Percentiles rank a stretch among this genome's conserved stretches.
phyloP scores from a whole-genome alignment of 2,888 invertebrate genomes.

The Acanthosepion pharaonis region DNA sequence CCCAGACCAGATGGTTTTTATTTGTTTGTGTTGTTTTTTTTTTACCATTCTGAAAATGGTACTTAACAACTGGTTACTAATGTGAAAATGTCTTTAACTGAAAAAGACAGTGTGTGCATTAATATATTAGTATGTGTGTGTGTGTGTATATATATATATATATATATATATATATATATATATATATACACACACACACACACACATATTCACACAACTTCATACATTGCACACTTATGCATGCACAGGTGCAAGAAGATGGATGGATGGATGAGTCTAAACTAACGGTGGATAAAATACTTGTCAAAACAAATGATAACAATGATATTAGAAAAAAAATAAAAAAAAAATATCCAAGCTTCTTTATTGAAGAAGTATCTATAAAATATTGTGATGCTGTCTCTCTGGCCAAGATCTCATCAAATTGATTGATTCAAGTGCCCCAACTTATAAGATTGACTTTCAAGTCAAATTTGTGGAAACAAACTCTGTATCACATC shows the following conservation, averaged over 20 bases:
- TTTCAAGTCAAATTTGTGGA: background rate
- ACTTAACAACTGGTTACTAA: background rate
- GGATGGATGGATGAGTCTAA: background rate
- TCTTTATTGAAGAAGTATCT: background rate
- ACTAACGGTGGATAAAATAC: background rate
- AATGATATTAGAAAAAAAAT: background rate
- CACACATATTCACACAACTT: background rate
- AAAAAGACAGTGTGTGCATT: background rate
- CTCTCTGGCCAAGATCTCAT: background rate
- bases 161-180: background rate
- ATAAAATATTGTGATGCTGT: background rate
- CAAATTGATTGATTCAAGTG: background rate
- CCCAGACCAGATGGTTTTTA: background rate
- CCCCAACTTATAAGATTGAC: background rate
- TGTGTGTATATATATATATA: background rate
- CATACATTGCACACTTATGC: background rate
- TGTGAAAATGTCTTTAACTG: background rate
- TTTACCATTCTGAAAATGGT: background rate
- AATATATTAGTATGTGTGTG: background rate
- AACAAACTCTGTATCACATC: background rate
- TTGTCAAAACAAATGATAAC: too few relatives aligned
- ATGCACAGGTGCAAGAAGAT: background rate
- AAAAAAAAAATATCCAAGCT: background rate
- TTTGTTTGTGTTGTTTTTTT: background rate
- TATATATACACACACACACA: background rate